Evolutionary conservation across 2,797 vertebrate genomes (phyloP).

Genomic region (Myotis findleyi): DNA sequence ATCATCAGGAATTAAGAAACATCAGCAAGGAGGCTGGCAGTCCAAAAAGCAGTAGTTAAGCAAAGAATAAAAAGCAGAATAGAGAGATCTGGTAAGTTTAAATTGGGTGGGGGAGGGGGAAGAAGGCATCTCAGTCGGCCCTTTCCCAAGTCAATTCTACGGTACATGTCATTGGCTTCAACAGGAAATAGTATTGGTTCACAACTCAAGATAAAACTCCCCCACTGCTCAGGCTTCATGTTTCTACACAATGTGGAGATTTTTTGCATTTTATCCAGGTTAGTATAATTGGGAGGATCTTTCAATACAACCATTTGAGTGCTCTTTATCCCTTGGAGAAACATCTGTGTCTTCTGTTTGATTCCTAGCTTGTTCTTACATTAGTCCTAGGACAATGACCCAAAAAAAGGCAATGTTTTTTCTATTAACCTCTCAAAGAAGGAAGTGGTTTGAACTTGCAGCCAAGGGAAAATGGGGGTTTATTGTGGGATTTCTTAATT

Average conservation of each 20-base stretch:
- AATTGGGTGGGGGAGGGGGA: background rate
- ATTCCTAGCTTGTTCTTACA: background rate
- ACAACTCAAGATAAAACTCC: background rate
- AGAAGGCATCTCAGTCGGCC: background rate
- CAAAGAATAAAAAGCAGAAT: constrained; percentile 18
- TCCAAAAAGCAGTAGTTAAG: background rate
- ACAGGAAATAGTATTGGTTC: background rate
- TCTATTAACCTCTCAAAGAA: background rate
- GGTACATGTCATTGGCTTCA: background rate
- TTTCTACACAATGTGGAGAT: background rate
- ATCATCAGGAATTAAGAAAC: background rate
- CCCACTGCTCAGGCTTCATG: background rate
- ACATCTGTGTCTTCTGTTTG: background rate
- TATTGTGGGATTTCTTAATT: background rate
- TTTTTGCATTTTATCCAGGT: constrained; percentile 5
- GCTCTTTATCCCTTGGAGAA: background rate
- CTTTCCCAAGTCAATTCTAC: background rate
- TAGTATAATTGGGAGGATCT: background rate
- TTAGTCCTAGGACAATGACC: background rate
- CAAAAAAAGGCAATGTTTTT: background rate
- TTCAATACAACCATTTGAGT: background rate
- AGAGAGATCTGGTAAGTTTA: background rate
- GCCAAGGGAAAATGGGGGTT: background rate
- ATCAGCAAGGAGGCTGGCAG: background rate
- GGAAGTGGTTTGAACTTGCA: background rate